Evolutionary conservation across 2,888 invertebrate genomes (phyloP), one percentile per base, ranked within the genome.

Genomic region (Drosophila mayaguana): DNA sequence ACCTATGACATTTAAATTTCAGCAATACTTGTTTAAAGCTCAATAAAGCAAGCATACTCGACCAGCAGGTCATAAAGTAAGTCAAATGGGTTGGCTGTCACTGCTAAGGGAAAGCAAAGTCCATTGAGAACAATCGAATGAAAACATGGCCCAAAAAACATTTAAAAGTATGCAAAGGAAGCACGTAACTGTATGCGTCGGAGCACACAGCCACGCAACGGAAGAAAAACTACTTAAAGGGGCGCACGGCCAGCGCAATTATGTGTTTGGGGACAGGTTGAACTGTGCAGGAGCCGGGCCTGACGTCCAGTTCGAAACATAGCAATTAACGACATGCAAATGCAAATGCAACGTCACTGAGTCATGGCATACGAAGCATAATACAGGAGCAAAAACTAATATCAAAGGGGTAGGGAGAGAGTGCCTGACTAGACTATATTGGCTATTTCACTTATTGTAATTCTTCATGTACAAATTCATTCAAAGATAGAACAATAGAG

Each of bases 261-360:
- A 68, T 72, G 72, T 53, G 18, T 25, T 12, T 28, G 22, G 20
- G 65, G 46, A 63, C 45, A 18, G 43, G 80, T 56, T 40, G 32
- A 54, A 20, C n/a, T 12, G 16, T 4, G 3, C 22, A 3, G 11
- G 18, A 9, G n/a, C 28, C 38, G 42, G 38, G 18, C 14, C 22
- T 28, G 40, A 45, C 72, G 85, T 89, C 85, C 87, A 86, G 89
- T 72, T 63, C 42, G 66, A 88, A 90, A 80, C 80, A 86, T 77
- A 82, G 83, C 88, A 88, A 86, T 86, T 89, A 86, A 73, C 73
- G 72, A 71, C 88, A 82, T 80, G 76, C 83, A 83, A 73, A 88
- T 82, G 82, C 83, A 83, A 88, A 83, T 83, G 83, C 89, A 83
- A 83, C 88, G 89, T 83, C 87, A 89, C 89, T 82, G 86, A 88